Conservation (phyloP, 2,888 invertebrate genomes). For the Drepanosiphum platanoidis region DNA sequence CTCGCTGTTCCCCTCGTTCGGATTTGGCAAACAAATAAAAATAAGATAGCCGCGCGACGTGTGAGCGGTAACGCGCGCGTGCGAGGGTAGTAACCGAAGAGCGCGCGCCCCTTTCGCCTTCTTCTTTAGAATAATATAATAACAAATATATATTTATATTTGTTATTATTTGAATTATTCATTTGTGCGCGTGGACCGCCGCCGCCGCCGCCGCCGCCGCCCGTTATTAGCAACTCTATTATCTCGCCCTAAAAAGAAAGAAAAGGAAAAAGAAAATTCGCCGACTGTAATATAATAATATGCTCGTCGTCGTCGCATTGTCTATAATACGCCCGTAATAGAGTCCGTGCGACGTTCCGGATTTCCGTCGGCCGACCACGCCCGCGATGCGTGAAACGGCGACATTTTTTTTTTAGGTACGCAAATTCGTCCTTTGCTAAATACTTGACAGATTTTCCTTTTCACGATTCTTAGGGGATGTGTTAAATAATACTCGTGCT, state of each 20-base stretch:
- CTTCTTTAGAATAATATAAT: background rate
- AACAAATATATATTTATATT: background rate
- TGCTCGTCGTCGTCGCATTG: background rate
- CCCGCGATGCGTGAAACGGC: too few relatives aligned
- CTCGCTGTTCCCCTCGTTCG: background rate
- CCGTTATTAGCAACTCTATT: constrained; percentile 23
- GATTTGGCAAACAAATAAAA: constrained; percentile 40
- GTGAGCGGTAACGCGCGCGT: background rate
- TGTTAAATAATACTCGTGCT: too few relatives aligned
- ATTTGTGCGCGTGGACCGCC: background rate
- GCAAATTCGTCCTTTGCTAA: too few relatives aligned
- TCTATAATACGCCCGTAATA: background rate
- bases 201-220: background rate
- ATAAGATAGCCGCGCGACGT: constrained; percentile 9
- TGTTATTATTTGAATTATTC: constrained; percentile 41
- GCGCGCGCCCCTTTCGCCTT: background rate
- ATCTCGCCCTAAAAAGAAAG: constrained; percentile 15
- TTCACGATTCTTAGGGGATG: too few relatives aligned
- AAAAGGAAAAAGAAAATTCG: background rate
- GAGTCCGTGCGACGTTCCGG: background rate
- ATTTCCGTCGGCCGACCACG: too few relatives aligned
- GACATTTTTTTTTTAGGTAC: too few relatives aligned
- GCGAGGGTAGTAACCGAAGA: background rate
- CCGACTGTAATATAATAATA: background rate
- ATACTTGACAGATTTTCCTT: too few relatives aligned